Conservation (phyloP, 2,888 invertebrate genomes). For the Ctena decussata region DNA sequence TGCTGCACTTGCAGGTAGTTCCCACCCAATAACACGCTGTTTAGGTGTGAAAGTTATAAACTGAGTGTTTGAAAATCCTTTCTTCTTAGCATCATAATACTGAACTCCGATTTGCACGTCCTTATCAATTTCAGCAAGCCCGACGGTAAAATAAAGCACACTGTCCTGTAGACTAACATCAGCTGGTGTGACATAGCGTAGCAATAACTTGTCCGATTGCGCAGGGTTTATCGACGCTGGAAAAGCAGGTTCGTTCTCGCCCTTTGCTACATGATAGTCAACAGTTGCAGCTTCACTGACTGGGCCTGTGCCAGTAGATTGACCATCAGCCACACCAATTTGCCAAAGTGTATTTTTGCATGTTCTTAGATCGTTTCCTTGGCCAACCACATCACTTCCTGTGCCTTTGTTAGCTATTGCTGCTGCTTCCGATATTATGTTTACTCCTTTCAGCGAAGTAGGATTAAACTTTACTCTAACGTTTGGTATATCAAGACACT, state of each 20-base stretch:
- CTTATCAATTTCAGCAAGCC: slow-evolving; percentile 24
- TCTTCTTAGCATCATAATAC: slow-evolving; percentile 21
- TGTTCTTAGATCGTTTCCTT: neutral
- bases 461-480: slow-evolving; percentile 37
- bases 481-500: slow-evolving; percentile 36
- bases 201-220: neutral
- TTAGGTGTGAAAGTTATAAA: slow-evolving; percentile 24
- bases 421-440: slow-evolving; percentile 11
- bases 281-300: neutral
- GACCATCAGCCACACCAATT: slow-evolving; percentile 41
- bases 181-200: slow-evolving; percentile 32
- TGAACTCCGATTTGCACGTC: slow-evolving; percentile 29
- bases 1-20: slow-evolving; percentile 26
- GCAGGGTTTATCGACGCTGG: slow-evolving; percentile 20
- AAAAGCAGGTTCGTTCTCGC: neutral
- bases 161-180: slow-evolving; percentile 15
- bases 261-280: slow-evolving; percentile 21
- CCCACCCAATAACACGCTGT: slow-evolving; percentile 36
- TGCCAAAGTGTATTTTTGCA: slow-evolving; percentile 48
- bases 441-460: slow-evolving; percentile 1
- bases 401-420: neutral
- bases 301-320: slow-evolving; percentile 30
- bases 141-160: slow-evolving; percentile 33
- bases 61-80: slow-evolving; percentile 25
- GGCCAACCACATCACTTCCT: neutral